These are phyloP conservation scores for Hylia prasina DNA, from an alignment of 2,113 vertebrate species.

Conservation along the genomic window DNA sequence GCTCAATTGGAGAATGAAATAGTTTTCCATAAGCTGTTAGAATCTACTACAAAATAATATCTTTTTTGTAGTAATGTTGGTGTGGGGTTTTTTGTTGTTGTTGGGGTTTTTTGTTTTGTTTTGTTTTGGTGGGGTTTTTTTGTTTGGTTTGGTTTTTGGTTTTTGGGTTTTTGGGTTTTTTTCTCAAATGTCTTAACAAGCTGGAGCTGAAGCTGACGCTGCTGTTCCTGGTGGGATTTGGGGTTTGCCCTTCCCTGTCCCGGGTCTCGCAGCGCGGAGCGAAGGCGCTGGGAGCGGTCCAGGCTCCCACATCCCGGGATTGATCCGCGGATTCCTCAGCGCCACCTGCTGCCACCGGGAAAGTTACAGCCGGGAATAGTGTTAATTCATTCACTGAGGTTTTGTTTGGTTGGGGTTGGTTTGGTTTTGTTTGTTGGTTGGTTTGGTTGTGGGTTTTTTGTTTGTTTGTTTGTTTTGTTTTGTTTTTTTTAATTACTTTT, in stretches of 20 bases:
- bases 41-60: neutral
- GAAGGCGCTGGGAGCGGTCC: neutral
- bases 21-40: neutral
- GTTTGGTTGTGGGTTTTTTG: neutral
- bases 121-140: neutral
- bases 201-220: neutral
- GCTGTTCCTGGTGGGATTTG: neutral
- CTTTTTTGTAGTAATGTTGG: neutral
- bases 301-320: neutral
- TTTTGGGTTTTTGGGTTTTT: too few relatives aligned
- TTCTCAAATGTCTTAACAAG: neutral
- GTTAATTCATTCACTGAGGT: accelerated
- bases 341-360: neutral
- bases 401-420: neutral
- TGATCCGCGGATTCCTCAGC: neutral
- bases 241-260: neutral
- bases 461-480: neutral
- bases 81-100: too few relatives aligned
- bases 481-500: too few relatives aligned
- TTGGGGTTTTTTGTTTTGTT: neutral
- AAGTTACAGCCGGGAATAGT: accelerated
- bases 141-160: too few relatives aligned
- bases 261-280: accelerated
- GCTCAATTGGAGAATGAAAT: neutral
- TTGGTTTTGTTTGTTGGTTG: too few relatives aligned